Evolutionary conservation across 2,888 invertebrate genomes (phyloP).

Genomic region (Phengaris arion): DNA sequence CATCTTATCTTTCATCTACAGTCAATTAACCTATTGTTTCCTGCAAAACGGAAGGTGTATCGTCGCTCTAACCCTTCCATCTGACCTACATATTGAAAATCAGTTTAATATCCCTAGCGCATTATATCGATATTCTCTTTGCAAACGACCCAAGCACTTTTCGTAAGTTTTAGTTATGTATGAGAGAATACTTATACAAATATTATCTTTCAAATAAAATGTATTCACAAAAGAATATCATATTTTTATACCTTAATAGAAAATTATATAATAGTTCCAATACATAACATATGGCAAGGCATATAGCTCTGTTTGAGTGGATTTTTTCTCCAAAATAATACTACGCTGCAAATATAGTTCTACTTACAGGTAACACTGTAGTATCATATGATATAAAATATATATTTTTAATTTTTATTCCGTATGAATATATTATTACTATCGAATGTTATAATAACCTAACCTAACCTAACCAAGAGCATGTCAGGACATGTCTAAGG

Average conservation of each 20-base stretch:
- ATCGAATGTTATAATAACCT: too few relatives aligned
- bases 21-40: background rate
- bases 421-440: too few relatives aligned
- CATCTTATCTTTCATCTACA: too few relatives aligned
- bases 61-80: background rate
- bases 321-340: too few relatives aligned
- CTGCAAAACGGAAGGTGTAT: background rate
- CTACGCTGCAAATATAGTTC: too few relatives aligned
- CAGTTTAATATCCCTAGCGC: conserved; percentile 6
- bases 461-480: too few relatives aligned
- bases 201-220: background rate
- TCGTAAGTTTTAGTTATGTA: background rate
- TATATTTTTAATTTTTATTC: too few relatives aligned
- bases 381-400: too few relatives aligned
- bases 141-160: conserved; percentile 16
- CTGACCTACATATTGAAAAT: conserved; percentile 14
- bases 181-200: background rate
- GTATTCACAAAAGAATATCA: background rate
- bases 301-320: too few relatives aligned
- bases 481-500: too few relatives aligned
- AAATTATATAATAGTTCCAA: background rate
- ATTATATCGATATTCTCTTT: conserved; percentile 1
- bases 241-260: background rate
- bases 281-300: too few relatives aligned
- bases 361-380: too few relatives aligned